These are phyloP conservation scores for Uromys caudimaculatus DNA, from an alignment of 2,797 vertebrate genomes.

Conservation along the genomic window DNA sequence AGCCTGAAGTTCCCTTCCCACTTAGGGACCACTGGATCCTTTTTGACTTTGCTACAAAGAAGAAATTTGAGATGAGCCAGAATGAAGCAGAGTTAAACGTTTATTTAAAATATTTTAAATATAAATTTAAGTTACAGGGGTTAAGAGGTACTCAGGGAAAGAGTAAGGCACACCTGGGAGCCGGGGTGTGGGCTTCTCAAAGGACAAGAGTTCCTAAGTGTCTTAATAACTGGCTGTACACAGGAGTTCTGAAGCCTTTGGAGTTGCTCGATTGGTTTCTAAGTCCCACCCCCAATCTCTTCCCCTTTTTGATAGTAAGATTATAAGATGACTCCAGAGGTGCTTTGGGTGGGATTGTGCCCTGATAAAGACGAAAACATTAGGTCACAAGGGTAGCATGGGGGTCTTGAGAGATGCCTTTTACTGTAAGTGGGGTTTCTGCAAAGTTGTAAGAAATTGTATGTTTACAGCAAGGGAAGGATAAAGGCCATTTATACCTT, in stretches of 20 bases:
- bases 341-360: neutral
- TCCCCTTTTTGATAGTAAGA: neutral
- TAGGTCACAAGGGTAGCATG: neutral
- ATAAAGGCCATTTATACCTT: neutral
- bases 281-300: neutral
- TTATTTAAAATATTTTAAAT: slow-evolving; percentile 43
- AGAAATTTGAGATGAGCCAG: neutral
- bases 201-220: neutral
- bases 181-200: neutral
- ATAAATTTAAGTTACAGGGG: slow-evolving; percentile 28
- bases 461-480: neutral
- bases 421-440: neutral
- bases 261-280: neutral
- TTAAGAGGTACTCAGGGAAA: neutral
- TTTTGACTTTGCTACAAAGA: neutral
- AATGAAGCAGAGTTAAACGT: neutral
- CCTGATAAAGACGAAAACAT: neutral
- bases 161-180: neutral
- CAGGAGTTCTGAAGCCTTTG: neutral
- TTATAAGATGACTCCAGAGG: neutral
- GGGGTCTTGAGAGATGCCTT: neutral
- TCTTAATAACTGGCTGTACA: neutral
- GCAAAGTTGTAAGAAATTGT: neutral
- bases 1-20: neutral
- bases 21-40: neutral